phyloP scores from a whole-genome alignment of 2,113 vertebrate species.

The Sigmodon hispidus region DNA sequence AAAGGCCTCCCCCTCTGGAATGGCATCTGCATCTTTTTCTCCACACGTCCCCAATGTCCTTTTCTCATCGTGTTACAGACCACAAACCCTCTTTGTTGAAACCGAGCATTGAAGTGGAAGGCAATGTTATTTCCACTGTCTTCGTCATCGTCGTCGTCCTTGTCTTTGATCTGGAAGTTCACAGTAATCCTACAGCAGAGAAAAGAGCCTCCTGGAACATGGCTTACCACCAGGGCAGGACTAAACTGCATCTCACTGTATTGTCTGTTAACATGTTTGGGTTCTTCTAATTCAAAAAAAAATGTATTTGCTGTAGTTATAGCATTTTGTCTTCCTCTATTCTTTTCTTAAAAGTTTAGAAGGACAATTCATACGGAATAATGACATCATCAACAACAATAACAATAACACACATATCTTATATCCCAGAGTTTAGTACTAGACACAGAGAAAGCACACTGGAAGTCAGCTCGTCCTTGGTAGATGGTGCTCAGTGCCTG shows the following conservation, averaged over 20 bases:
- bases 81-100: conserved; percentile 81
- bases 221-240: accelerated
- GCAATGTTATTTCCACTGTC: conserved; percentile 82
- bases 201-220: not conserved
- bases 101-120: conserved; percentile 92
- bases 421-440: no score
- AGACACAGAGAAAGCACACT: not conserved
- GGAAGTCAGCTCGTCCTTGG: no score
- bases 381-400: not conserved
- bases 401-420: not conserved
- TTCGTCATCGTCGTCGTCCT: no score
- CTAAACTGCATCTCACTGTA: accelerated
- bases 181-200: conserved; percentile 83
- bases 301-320: not conserved
- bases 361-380: not conserved
- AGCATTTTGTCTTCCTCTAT: not conserved
- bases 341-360: not conserved
- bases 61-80: conserved; percentile 87
- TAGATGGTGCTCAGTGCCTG: no score
- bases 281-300: not conserved
- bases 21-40: conserved; percentile 83
- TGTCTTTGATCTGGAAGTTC: conserved; percentile 88
- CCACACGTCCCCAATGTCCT: conserved; percentile 85
- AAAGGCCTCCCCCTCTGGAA: conserved; percentile 83
- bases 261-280: not conserved